Evolutionary conservation across 2,113 vertebrate species (phyloP), one percentile per base, ranked within the genome.

Genomic region (Piliocolobus tephrosceles): DNA sequence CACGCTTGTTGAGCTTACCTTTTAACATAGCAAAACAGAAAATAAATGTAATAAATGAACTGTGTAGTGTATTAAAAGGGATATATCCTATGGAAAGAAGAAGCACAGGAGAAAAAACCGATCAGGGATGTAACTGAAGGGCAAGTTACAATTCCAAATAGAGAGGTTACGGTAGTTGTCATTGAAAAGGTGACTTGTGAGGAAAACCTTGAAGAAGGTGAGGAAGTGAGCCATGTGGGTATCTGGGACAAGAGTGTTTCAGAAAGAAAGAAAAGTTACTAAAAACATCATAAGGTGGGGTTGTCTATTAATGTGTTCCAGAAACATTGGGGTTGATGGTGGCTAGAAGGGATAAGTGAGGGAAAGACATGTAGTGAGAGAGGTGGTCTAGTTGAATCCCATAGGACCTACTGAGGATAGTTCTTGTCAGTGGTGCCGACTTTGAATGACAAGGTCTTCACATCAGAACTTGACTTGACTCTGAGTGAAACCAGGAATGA

Each of bases 401-500:
- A 1, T 75, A 27, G 78, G 13, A 10, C 86, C 97, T 94, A 86
- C 89, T 32, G 97, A 98, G 97, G 97, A 98, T 98, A 96, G 92
- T 93, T 94, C 93, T 95, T 98, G 98, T 98, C 98, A 98, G 97
- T 91, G 95, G 94, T 79, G 95, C 97, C 68, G 97, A 98, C 98
- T 98, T 97, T 98, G 98, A 98, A 98, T 99, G 99, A 99, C 98
- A 98, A 98, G 98, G 97, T 98, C 98, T 96, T 98, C 98, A 93
- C 98, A 98, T 14, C 5, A 91, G 50, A 97, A 70, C 22, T 32
- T 16, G 64, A 45, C 27, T 57, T 64, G 52, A 6, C 55, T 47
- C 32, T 84, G 43, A 79, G 52, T 50, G 30, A 88, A 88, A 43
- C 16, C 40, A 16, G 23, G 30, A 45, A 14, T 18, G 64, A 35